These are phyloP conservation scores for Borostomias antarcticus DNA, from an alignment of 2,797 vertebrate species.

Conservation along the genomic window DNA sequence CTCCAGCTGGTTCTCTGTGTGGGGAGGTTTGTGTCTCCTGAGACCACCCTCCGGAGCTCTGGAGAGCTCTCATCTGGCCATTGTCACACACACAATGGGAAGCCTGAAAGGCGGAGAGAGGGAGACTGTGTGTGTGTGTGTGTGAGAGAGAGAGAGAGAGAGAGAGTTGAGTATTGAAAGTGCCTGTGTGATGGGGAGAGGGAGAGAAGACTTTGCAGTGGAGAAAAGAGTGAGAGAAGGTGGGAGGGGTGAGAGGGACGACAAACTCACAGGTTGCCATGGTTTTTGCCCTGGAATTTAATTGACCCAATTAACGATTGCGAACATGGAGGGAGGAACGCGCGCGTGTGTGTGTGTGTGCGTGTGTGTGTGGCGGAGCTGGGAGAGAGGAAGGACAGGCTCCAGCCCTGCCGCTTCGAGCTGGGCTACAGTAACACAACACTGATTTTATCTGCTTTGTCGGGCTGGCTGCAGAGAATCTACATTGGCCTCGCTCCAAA, in stretches of 20 bases:
- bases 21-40: slow-evolving; percentile 32
- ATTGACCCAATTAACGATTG: slow-evolving; percentile 67
- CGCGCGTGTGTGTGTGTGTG: too few species aligned
- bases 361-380: slow-evolving; percentile 31
- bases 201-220: too few species aligned
- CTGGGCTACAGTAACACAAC: slow-evolving; percentile 57
- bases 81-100: slow-evolving; percentile 41
- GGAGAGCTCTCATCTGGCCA: slow-evolving; percentile 33
- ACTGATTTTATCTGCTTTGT: slow-evolving; percentile 56
- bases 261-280: slow-evolving; percentile 41
- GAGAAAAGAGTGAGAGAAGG: too few species aligned
- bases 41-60: slow-evolving; percentile 21
- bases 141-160: not conserved
- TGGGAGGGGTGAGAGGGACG: too few species aligned
- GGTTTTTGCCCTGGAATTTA: slow-evolving; percentile 49
- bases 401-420: slow-evolving; percentile 47
- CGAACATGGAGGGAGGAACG: slow-evolving; percentile 15
- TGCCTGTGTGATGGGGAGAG: not conserved
- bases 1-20: slow-evolving; percentile 41
- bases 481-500: slow-evolving; percentile 61
- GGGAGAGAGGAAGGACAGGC: slow-evolving; percentile 44
- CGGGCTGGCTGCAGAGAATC: slow-evolving; percentile 51
- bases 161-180: too few species aligned
- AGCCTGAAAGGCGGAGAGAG: too few species aligned
- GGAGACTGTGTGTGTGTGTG: slow-evolving; percentile 24